Conservation (phyloP, 2,888 invertebrate genomes). For the Dermolepida albohirtum region DNA sequence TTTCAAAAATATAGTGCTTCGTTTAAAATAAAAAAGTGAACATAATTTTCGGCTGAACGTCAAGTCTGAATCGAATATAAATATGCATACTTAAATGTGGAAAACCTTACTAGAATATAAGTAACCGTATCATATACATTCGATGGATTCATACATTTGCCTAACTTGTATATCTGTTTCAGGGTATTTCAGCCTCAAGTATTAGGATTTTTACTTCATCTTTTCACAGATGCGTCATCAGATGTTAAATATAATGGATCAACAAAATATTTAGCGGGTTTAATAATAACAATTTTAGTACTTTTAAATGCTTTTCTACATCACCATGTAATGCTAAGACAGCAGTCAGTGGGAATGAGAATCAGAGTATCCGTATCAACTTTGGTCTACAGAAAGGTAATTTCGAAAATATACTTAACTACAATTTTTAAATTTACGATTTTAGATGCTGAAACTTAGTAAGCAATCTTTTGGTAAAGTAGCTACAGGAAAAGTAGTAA, state of each 20-base stretch:
- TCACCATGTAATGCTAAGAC: slow-evolving; percentile 71
- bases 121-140: no score
- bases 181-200: slow-evolving; percentile 75
- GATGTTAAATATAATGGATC: slow-evolving; percentile 19
- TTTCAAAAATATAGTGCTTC: no score
- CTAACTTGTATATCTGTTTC: no score
- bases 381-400: slow-evolving; percentile 81
- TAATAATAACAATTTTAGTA: slow-evolving; percentile 45
- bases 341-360: slow-evolving; percentile 77
- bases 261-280: slow-evolving; percentile 48
- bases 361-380: slow-evolving; percentile 79
- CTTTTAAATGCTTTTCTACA: slow-evolving; percentile 60
- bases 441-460: slow-evolving; percentile 71
- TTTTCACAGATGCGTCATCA: slow-evolving; percentile 64
- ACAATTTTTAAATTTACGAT: neutral
- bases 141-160: no score
- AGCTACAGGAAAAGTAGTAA: slow-evolving; percentile 84
- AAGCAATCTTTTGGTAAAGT: slow-evolving; percentile 81
- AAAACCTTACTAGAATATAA: no score
- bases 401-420: slow-evolving; percentile 23
- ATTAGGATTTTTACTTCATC: slow-evolving; percentile 70
- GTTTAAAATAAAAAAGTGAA: no score
- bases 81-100: no score
- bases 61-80: no score
- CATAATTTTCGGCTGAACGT: no score